A percentile compares a stretch with the other conserved stretches of the same genome.
Conservation (phyloP, 2,888 invertebrate genomes). For the Octodonta nipae region DNA sequence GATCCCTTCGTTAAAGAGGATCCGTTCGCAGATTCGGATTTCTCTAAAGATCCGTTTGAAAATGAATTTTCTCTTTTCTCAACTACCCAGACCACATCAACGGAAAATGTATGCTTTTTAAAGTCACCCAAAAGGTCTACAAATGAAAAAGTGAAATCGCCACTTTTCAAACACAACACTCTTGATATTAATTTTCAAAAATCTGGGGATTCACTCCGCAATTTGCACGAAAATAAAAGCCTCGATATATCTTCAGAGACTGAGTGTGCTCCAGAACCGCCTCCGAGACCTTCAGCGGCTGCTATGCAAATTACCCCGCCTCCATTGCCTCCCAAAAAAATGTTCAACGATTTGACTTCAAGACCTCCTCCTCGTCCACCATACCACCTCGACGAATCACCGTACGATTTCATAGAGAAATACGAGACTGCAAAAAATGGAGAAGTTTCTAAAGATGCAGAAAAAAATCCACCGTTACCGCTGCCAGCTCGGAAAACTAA, state of each 20-base stretch:
- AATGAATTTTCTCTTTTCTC: slow-evolving; percentile 28
- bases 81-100: slow-evolving; percentile 4
- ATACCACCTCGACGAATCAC: slow-evolving; percentile 39
- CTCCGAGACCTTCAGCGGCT: slow-evolving; percentile 46
- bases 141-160: slow-evolving; percentile 15
- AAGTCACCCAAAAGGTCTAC: no score
- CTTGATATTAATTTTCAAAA: slow-evolving; percentile 23
- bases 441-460: slow-evolving; percentile 22
- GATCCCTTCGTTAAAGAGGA: slow-evolving; percentile 64
- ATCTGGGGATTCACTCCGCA: slow-evolving; percentile 21
- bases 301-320: slow-evolving; percentile 52
- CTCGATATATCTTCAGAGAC: slow-evolving; percentile 32
- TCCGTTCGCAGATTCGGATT: slow-evolving; percentile 47
- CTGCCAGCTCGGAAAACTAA: slow-evolving; percentile 44
- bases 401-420: slow-evolving; percentile 43
- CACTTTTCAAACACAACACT: slow-evolving; percentile 11
- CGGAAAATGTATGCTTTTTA: slow-evolving; percentile 9
- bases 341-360: slow-evolving; percentile 43
- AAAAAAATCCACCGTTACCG: slow-evolving; percentile 46
- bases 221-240: slow-evolving; percentile 29
- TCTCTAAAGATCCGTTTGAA: slow-evolving; percentile 50
- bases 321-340: slow-evolving; percentile 59
- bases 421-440: slow-evolving; percentile 26
- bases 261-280: slow-evolving; percentile 46
- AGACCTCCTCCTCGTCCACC: slow-evolving; percentile 55